Percentiles rank a stretch among this genome's conserved stretches.
Conservation (phyloP, 2,113 vertebrate genomes). For the Polyodon spathula region DNA sequence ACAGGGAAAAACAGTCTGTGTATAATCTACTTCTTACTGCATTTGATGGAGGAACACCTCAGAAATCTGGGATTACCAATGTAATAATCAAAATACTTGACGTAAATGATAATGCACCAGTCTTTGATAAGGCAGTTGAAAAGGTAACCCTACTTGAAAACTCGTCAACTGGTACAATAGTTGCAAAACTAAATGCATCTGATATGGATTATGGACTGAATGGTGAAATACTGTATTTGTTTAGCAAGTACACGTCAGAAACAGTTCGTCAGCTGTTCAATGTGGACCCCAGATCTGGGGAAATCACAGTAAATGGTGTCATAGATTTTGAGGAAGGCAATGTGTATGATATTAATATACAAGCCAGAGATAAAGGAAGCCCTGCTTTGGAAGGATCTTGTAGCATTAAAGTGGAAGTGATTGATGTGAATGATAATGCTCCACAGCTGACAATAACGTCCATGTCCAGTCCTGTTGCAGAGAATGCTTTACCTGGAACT, state of each 20-base stretch:
- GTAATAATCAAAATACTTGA: conserved; percentile 67
- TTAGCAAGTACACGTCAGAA: conserved; percentile 33
- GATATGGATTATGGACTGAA: conserved; percentile 54
- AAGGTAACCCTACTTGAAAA: conserved; percentile 64
- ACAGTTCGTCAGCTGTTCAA: conserved; percentile 33
- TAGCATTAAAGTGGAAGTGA: conserved; percentile 39
- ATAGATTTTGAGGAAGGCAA: conserved; percentile 43
- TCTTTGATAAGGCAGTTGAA: conserved; percentile 61
- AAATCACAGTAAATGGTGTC: conserved; percentile 31
- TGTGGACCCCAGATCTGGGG: conserved; percentile 36
- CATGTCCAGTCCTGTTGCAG: conserved; percentile 39
- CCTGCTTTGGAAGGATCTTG: conserved; percentile 42
- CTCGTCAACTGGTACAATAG: conserved; percentile 34
- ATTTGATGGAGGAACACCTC: conserved; percentile 67
- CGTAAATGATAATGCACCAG: conserved; percentile 74
- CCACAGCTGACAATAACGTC: conserved; percentile 57
- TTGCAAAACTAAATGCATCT: conserved; percentile 56
- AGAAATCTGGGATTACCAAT: conserved; percentile 61
- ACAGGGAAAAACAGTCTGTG: conserved; percentile 63
- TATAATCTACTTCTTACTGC: conserved; percentile 68
- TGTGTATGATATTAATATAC: conserved; percentile 32
- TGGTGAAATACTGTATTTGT: conserved; percentile 40
- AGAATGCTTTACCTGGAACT: conserved; percentile 42
- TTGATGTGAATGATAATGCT: conserved; percentile 22
- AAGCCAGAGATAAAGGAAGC: conserved; percentile 43